Conservation (phyloP, 1,140 invertebrate species). For the Macrosteles quadrilineatus region DNA sequence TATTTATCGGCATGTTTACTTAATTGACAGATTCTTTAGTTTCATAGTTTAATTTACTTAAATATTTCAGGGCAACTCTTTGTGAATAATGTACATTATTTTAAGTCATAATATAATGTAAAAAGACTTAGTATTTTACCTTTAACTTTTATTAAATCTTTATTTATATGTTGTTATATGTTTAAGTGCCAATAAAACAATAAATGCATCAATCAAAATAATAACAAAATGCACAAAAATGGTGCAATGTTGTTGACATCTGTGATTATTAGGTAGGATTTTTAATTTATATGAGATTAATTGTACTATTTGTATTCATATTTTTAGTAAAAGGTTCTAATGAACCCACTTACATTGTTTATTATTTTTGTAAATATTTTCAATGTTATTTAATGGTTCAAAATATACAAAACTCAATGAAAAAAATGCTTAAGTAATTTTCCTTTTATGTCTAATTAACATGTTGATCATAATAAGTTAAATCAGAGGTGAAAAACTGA, state of each 20-base stretch:
- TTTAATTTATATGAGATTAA: slow-evolving; percentile 6
- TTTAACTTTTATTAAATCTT: not conserved
- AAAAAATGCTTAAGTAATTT: too few relatives aligned
- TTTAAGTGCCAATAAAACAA: slow-evolving; percentile 17
- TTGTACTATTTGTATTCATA: not conserved
- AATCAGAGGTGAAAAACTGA: too few relatives aligned
- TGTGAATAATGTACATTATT: slow-evolving; percentile 14
- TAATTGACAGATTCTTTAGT: not conserved
- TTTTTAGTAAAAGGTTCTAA: not conserved
- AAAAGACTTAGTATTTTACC: slow-evolving; percentile 17
- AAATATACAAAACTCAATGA: slow-evolving; percentile 5
- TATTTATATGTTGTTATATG: slow-evolving; percentile 12
- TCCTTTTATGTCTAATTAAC: too few relatives aligned
- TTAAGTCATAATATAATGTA: not conserved
- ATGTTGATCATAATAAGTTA: too few relatives aligned
- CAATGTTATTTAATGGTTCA: slow-evolving; percentile 17
- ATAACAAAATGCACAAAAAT: not conserved
- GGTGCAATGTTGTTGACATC: slow-evolving; percentile 12
- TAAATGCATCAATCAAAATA: not conserved
- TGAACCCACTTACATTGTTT: not conserved
- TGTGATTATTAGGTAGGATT: slow-evolving; percentile 18
- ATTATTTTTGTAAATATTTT: slow-evolving; percentile 18
- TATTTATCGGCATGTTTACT: not conserved
- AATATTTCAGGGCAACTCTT: not conserved
- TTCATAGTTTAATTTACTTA: not conserved